A percentile compares a stretch with the other conserved stretches of the same genome.
Evolutionary conservation across 2,888 invertebrate species (phyloP).

Genomic region (Xestia rhomboidea): DNA sequence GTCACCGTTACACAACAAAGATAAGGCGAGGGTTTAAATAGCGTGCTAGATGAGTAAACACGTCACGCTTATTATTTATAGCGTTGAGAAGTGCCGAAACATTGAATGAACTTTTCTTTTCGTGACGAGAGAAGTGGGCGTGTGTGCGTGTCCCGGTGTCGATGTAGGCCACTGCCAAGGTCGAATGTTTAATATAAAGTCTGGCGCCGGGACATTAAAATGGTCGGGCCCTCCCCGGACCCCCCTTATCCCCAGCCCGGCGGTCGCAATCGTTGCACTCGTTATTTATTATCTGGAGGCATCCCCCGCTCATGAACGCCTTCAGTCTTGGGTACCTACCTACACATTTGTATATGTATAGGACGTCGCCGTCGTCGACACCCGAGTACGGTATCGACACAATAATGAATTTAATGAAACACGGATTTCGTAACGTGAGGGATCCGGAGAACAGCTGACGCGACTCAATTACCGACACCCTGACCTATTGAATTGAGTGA

Average conservation of each 20-base stretch:
- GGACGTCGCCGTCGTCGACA: constrained; percentile 42
- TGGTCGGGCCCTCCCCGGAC: constrained; percentile 88
- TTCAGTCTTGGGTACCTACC: constrained; percentile 72
- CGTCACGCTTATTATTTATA: constrained; percentile 87
- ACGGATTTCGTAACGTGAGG: constrained; percentile 69
- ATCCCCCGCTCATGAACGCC: constrained; percentile 81
- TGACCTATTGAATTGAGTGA: constrained; percentile 80
- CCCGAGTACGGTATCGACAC: constrained; percentile 60
- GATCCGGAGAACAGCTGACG: constrained; percentile 75
- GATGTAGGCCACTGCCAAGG: constrained; percentile 91
- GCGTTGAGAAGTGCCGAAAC: constrained; percentile 85
- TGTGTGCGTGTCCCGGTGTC: constrained; percentile 89
- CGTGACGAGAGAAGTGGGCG: constrained; percentile 87
- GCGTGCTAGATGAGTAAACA: constrained; percentile 80
- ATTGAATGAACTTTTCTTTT: constrained; percentile 89
- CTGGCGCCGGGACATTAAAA: constrained; percentile 90
- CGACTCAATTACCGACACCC: constrained; percentile 75
- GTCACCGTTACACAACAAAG: constrained; percentile 76
- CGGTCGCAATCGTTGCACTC: constrained; percentile 90
- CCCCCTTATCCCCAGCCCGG: constrained; percentile 84
- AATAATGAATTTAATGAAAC: constrained; percentile 67
- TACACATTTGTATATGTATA: constrained; percentile 65
- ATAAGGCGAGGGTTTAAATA: constrained; percentile 77
- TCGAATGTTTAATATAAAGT: constrained; percentile 91
- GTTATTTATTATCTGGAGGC: constrained; percentile 90